A percentile compares a stretch with the other conserved stretches of the same genome.
phyloP scores from a whole-genome alignment of 2,888 invertebrate genomes.

The Sympetrum striolatum region DNA sequence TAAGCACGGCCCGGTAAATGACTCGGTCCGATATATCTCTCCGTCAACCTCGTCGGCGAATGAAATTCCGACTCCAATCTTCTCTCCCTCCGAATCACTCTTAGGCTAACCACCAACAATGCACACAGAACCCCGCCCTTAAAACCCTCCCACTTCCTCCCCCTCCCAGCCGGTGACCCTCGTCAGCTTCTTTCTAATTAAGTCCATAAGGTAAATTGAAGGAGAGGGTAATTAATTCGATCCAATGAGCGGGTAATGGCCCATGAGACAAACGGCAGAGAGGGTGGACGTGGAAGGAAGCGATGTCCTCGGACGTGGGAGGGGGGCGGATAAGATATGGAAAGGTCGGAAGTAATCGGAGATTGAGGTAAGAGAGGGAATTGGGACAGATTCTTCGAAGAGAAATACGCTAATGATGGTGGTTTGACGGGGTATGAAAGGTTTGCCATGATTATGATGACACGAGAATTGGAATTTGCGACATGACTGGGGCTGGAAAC shows the following conservation, averaged over 20 bases:
- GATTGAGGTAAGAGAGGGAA: neutral
- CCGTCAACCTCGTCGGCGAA: neutral
- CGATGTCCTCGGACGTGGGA: constrained; percentile 1
- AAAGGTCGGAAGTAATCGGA: neutral
- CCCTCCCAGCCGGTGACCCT: constrained; percentile 6
- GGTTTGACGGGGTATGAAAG: too few species aligned
- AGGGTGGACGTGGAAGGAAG: neutral
- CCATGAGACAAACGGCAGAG: constrained; percentile 11
- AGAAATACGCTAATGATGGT: too few species aligned
- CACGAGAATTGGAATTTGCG: too few species aligned
- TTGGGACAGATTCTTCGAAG: neutral
- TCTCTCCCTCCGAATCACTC: constrained; percentile 32
- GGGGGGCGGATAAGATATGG: neutral
- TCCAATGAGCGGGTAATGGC: constrained; percentile 34
- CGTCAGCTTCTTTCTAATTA: constrained; percentile 42
- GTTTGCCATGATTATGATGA: too few species aligned
- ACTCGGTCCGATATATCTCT: neutral
- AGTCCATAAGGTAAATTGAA: constrained; percentile 43
- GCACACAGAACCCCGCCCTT: constrained; percentile 6
- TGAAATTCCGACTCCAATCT: constrained; percentile 31
- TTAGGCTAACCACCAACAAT: constrained; percentile 17
- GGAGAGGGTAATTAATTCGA: constrained; percentile 42
- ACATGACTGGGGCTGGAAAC: too few species aligned
- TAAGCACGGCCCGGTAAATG: neutral
- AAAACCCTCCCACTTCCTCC: neutral